Evolutionary conservation across 2,113 vertebrate genomes (phyloP), one percentile per base, ranked within the genome.

Genomic region (Cyprinus carpio): DNA sequence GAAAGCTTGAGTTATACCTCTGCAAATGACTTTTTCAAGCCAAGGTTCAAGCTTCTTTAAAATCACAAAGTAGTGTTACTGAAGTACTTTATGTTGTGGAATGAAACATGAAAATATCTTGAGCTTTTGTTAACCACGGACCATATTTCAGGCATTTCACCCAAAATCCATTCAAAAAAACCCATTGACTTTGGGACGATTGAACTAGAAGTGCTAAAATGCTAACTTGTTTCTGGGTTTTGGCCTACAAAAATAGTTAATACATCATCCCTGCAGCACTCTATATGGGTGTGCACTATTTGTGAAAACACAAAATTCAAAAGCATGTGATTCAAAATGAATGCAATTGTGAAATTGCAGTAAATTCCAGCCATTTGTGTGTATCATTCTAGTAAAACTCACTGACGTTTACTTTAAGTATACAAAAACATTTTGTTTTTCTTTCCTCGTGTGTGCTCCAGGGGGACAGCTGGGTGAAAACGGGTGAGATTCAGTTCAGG

Each of bases 401-500:
- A 34, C 1, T 34, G 12, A 34, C 2, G 0, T 77, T 78, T 8
- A 31, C 15, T 16, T 0, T 16, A 34, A 34, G 18, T 29, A 78
- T n/a, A 16, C 29, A 31, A 31, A 34, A 23, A 2, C 27, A 29
- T n/a, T n/a, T n/a, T 58, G 13, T 49, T 27, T 69, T 51, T 67
- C 4, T 67, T 4, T 15, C 27, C n/a, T 46, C 9, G n/a, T 2
- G 0, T 60, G 58, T 34, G 84, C 16, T 88, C 40, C 81, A 92
- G 69, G 4, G 0, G 18, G 40, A 1, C 82, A n/a, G 31, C 9
- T 29, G 4, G n/a, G 0, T 18, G 2, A 76, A 74, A 0, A 0
- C 56, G 0, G 91, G 91, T 4, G 64, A 12, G 2, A n/a, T 93
- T 84, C 18, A 74, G 86, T 8, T 2, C 60, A 1, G n/a, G 82